Evolutionary conservation across 1,140 invertebrate species (phyloP), one percentile per base, ranked within the genome.

Genomic region (Drosophila pandora): DNA sequence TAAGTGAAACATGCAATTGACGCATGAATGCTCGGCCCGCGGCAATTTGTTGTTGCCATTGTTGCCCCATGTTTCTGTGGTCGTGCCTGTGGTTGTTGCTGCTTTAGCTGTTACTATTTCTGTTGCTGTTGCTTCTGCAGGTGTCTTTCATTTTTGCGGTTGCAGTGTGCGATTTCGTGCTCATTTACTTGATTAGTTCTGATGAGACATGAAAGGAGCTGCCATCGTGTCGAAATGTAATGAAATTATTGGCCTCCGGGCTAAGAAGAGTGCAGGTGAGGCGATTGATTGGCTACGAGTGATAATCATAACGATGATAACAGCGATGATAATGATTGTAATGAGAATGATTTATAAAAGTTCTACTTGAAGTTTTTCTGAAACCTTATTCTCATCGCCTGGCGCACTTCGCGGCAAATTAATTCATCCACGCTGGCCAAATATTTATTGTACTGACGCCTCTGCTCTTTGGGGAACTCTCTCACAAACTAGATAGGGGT

Each of bases 1-100:
- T 88, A 87, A 87, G 82, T 88, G 83, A 87, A 87, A 87, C 83
- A 87, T 87, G 83, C 83, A 88, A 87, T 87, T 88, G 83, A 87
- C 83, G 83, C 83, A 87, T 87, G 83, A 87, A 87, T 88, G 75
- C 75, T 48, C 80, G 60, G 58, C 69, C 61, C 56, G 50, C 61
- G 68, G 74, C 76, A 80, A 80, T 75, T 63, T 75, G 57, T 79
- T 79, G 63, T 55, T 71, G 63, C 59, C 62, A 67, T 65, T 70
- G 63, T 70, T 80, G 71, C 41, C 41, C 41, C 65, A 68, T 69
- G 41, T 69, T 69, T 49, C 62, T 69, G 65, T 61, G 63, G 73
- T 82, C 67, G 60, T 68, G 54, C 23, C 49, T 81, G 79, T 64
- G 79, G 61, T 79, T 77, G 61, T 39, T 71, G 61, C 13, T 57